A percentile compares a stretch with the other conserved stretches of the same genome.
phyloP scores from a whole-genome alignment of 2,888 invertebrate genomes.

The Congeria kusceri region DNA sequence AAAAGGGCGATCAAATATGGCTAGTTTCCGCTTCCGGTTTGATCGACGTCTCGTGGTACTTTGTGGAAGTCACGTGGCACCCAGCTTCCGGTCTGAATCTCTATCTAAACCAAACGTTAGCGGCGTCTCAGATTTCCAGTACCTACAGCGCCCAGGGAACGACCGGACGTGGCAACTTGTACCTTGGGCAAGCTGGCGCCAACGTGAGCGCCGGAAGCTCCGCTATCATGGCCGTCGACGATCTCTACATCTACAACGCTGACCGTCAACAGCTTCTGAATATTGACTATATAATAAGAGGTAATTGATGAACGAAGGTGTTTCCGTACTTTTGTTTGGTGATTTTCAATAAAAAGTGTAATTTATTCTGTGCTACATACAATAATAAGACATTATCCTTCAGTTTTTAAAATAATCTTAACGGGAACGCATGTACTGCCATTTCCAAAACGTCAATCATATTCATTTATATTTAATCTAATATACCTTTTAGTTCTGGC shows the following conservation, averaged over 20 bases:
- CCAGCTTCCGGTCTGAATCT: slow-evolving; percentile 71
- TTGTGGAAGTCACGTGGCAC: slow-evolving; percentile 82
- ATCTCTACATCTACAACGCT: slow-evolving; percentile 80
- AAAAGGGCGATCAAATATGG: too few relatives aligned
- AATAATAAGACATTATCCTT: too few relatives aligned
- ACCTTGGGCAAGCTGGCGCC: slow-evolving; percentile 74
- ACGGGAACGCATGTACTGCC: too few relatives aligned
- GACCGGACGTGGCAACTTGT: slow-evolving; percentile 65
- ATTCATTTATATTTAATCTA: too few relatives aligned
- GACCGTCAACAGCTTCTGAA: slow-evolving; percentile 76
- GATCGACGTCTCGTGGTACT: slow-evolving; percentile 78
- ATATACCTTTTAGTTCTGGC: too few relatives aligned
- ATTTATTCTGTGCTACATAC: too few relatives aligned
- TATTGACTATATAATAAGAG: slow-evolving; percentile 76
- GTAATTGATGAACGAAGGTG: slow-evolving; percentile 67
- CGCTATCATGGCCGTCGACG: slow-evolving; percentile 79
- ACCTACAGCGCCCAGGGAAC: slow-evolving; percentile 21
- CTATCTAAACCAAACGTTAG: slow-evolving; percentile 76
- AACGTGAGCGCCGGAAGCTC: slow-evolving; percentile 62
- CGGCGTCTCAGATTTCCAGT: slow-evolving; percentile 57
- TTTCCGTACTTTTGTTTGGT: too few relatives aligned
- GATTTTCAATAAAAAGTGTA: too few relatives aligned
- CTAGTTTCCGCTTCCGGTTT: slow-evolving; percentile 52
- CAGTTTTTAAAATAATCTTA: too few relatives aligned
- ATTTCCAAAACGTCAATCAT: too few relatives aligned